These are phyloP conservation scores for Dryadula phaetusa DNA, from an alignment of 2,888 invertebrate species.

Conservation along the genomic window DNA sequence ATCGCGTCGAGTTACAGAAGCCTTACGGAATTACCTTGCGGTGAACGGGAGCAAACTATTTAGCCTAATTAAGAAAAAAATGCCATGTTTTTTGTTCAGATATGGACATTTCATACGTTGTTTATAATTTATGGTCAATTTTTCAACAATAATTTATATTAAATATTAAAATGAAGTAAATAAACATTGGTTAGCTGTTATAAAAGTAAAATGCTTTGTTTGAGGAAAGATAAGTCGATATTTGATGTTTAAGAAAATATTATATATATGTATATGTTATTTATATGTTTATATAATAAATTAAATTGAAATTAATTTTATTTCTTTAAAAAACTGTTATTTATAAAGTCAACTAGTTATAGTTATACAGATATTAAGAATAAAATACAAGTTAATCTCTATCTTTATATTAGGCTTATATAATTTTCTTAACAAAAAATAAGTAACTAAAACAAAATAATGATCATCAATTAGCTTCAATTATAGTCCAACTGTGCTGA, in stretches of 20 bases:
- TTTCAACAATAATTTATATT: neutral
- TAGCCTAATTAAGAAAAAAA: constrained; percentile 73
- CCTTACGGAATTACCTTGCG: constrained; percentile 65
- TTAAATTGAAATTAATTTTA: too few relatives aligned
- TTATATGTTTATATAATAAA: too few relatives aligned
- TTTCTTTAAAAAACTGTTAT: too few relatives aligned
- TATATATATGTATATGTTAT: too few relatives aligned
- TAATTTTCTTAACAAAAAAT: constrained; percentile 22
- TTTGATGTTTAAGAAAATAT: too few relatives aligned
- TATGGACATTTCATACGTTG: neutral
- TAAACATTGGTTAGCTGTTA: neutral
- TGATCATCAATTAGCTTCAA: constrained; percentile 59
- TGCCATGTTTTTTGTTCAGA: constrained; percentile 37
- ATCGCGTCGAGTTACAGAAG: constrained; percentile 67
- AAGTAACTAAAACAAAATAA: constrained; percentile 51
- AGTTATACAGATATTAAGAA: neutral
- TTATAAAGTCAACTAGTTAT: neutral
- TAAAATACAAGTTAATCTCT: neutral
- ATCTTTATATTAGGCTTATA: neutral
- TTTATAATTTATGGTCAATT: neutral
- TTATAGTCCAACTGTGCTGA: constrained; percentile 54
- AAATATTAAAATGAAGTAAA: neutral
- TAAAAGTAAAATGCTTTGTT: too few relatives aligned
- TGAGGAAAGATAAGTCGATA: too few relatives aligned
- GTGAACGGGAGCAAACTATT: constrained; percentile 69